These are phyloP conservation scores for Cosmorhoe ocellata DNA, from an alignment of 2,888 invertebrate species.

Conservation along the genomic window DNA sequence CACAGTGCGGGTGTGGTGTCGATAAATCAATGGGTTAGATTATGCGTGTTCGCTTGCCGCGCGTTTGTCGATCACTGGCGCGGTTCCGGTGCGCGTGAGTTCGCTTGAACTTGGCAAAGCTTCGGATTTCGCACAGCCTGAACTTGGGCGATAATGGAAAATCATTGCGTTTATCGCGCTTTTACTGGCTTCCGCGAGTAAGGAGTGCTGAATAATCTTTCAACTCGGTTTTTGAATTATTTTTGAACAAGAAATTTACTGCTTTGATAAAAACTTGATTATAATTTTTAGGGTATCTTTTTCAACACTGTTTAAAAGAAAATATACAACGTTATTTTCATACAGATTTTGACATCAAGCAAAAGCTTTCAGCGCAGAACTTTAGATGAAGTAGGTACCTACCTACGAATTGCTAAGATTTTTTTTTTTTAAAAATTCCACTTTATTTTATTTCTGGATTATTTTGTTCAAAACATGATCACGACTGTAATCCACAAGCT, in stretches of 20 bases:
- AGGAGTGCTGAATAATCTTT: neutral
- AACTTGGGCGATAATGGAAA: constrained; percentile 22
- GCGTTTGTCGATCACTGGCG: constrained; percentile 69
- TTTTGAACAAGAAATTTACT: neutral
- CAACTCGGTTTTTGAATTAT: neutral
- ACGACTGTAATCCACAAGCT: too few relatives aligned
- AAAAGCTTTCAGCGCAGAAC: too few relatives aligned
- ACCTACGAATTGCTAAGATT: too few relatives aligned
- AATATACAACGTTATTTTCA: too few relatives aligned
- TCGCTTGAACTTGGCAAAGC: constrained; percentile 75
- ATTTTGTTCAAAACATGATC: too few relatives aligned
- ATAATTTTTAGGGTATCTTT: too few relatives aligned
- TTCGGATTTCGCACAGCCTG: constrained; percentile 48
- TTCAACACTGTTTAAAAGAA: too few relatives aligned
- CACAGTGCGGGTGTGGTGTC: constrained; percentile 21
- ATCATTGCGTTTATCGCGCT: constrained; percentile 5
- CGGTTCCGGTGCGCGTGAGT: constrained; percentile 49
- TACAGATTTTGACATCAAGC: too few relatives aligned
- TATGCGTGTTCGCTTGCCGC: constrained; percentile 69
- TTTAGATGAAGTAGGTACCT: too few relatives aligned
- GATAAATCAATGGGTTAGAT: constrained; percentile 47
- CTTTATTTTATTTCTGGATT: too few relatives aligned
- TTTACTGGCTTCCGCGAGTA: constrained; percentile 6
- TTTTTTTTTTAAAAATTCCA: too few relatives aligned
- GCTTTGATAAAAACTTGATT: too few relatives aligned